Conservation (phyloP, 2,113 vertebrate species). For the Paralichthys olivaceus region DNA sequence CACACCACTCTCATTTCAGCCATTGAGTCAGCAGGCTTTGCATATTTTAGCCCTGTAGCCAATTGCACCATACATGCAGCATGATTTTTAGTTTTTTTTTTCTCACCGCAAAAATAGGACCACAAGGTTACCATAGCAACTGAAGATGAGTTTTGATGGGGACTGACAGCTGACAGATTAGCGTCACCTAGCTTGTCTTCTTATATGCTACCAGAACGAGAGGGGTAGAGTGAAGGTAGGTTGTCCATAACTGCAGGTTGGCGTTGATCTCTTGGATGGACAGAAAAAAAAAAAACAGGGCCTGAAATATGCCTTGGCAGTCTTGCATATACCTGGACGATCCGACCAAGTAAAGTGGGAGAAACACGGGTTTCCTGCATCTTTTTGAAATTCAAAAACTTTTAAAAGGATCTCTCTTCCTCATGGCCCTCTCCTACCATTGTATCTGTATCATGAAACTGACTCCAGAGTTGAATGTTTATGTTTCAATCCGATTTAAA, state of each 20-base stretch:
- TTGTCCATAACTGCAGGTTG: background rate
- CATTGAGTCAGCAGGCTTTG: conserved; percentile 65
- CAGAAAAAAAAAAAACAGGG: background rate
- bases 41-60: conserved; percentile 68
- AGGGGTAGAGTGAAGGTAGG: background rate
- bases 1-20: conserved; percentile 28
- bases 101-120: conserved; percentile 15
- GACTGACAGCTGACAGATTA: conserved; percentile 71
- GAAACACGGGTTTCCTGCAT: conserved; percentile 8
- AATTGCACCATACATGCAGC: conserved; percentile 45
- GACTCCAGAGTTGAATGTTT: conserved; percentile 52
- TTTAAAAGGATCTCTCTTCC: conserved; percentile 18
- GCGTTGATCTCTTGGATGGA: background rate
- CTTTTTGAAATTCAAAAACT: conserved; percentile 29
- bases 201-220: background rate
- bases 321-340: background rate
- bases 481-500: conserved; percentile 59
- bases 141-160: conserved; percentile 37
- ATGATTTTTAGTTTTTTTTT: conserved; percentile 47
- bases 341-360: background rate
- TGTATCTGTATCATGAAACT: conserved; percentile 23
- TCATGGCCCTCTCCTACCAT: background rate
- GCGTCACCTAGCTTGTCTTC: conserved; percentile 17
- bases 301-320: background rate
- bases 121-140: conserved; percentile 54